These are phyloP conservation scores for Scomberomorus guttatus DNA, from an alignment of 2,797 vertebrate species.

Conservation along the genomic window DNA sequence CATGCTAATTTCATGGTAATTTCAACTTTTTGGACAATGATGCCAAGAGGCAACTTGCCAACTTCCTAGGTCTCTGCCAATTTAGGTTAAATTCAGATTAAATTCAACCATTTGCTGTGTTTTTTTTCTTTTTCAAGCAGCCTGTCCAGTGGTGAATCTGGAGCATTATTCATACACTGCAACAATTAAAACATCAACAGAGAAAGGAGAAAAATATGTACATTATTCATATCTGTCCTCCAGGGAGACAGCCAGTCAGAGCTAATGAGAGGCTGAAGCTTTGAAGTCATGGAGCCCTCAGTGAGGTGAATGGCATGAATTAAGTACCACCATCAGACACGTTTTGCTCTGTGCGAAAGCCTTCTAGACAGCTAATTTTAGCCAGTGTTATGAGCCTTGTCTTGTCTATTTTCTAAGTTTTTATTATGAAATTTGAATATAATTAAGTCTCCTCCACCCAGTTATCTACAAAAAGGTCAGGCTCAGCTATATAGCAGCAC, in stretches of 20 bases:
- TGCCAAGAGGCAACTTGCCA: slow-evolving; percentile 34
- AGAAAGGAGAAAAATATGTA: slow-evolving; percentile 60
- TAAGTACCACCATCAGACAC: slow-evolving; percentile 69
- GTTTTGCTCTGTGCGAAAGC: slow-evolving; percentile 50
- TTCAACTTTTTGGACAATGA: slow-evolving; percentile 33
- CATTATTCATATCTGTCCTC: slow-evolving; percentile 81
- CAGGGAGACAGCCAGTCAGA: slow-evolving; percentile 71
- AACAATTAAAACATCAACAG: slow-evolving; percentile 84
- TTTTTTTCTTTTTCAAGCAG: slow-evolving; percentile 16
- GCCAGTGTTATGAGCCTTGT: slow-evolving; percentile 28
- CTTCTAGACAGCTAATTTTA: slow-evolving; percentile 57
- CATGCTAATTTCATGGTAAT: slow-evolving; percentile 61
- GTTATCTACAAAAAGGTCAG: slow-evolving; percentile 46
- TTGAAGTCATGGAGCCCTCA: slow-evolving; percentile 79
- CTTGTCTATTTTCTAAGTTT: slow-evolving; percentile 43
- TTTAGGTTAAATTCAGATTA: slow-evolving; percentile 48
- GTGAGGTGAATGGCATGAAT: slow-evolving; percentile 79
- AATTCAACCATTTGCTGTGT: slow-evolving; percentile 44
- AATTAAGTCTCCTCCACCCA: slow-evolving; percentile 31
- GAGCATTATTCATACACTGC: slow-evolving; percentile 71
- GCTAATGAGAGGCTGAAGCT: slow-evolving; percentile 81
- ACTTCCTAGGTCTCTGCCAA: slow-evolving; percentile 27
- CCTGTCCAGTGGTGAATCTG: slow-evolving; percentile 53
- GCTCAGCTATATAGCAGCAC: slow-evolving; percentile 22
- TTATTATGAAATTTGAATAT: slow-evolving; percentile 47